Evolutionary conservation across 2,888 invertebrate genomes (phyloP).

Genomic region (Embidobia sp.): DNA sequence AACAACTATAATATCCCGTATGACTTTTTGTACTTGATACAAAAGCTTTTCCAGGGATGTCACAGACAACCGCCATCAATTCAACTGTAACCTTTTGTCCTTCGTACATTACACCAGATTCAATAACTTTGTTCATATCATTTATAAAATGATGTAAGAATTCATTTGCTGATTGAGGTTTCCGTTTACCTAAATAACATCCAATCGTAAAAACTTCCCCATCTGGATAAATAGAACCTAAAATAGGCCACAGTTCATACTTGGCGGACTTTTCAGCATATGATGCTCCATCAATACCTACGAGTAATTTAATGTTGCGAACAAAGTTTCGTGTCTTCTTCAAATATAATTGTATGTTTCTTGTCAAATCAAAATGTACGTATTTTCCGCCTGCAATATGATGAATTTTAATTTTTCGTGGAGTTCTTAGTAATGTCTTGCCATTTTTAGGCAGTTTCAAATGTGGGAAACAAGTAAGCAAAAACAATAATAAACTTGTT

Average conservation of each 20-base stretch:
- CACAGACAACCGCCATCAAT: slow-evolving; percentile 22
- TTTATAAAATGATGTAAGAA: slow-evolving; percentile 10
- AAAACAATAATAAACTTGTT: background rate
- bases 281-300: slow-evolving; percentile 33
- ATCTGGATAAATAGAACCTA: slow-evolving; percentile 14
- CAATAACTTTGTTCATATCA: background rate
- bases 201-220: slow-evolving; percentile 21
- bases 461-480: background rate
- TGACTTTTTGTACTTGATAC: slow-evolving; percentile 22
- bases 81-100: background rate
- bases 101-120: slow-evolving; percentile 3
- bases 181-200: slow-evolving; percentile 22
- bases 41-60: slow-evolving; percentile 29
- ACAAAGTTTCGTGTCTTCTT: background rate
- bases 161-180: slow-evolving; percentile 8
- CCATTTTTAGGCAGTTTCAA: background rate
- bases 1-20: slow-evolving; percentile 32
- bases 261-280: slow-evolving; percentile 13
- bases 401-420: background rate
- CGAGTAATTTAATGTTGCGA: background rate
- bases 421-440: slow-evolving; percentile 7
- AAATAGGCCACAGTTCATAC: slow-evolving; percentile 48
- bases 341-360: background rate
- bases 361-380: slow-evolving; percentile 1
- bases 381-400: slow-evolving; percentile 9